A percentile compares a stretch with the other conserved stretches of the same genome.
phyloP scores from a whole-genome alignment of 1,140 invertebrate species.

The Coptotermes formosanus region DNA sequence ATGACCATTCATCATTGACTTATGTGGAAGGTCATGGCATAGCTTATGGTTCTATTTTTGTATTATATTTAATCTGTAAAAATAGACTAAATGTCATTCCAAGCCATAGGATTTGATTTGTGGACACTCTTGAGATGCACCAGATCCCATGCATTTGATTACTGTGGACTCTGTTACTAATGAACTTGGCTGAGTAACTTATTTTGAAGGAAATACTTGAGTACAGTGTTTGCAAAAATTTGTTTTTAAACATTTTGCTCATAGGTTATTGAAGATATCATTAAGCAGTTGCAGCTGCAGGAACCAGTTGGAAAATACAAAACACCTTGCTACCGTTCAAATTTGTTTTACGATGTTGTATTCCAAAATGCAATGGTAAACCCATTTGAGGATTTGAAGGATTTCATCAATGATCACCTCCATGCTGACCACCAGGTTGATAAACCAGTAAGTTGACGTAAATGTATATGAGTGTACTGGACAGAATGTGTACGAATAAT shows the following conservation, averaged over 20 bases:
- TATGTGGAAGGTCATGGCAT: not conserved
- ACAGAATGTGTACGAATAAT: too few species aligned
- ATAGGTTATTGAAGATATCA: conserved; percentile 59
- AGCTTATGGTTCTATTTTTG: not conserved
- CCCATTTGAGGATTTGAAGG: conserved; percentile 71
- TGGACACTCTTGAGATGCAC: too few species aligned
- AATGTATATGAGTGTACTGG: too few species aligned
- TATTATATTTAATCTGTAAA: too few species aligned
- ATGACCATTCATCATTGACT: too few species aligned
- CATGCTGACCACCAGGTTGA: conserved; percentile 36
- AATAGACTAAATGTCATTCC: too few species aligned
- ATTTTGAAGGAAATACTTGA: too few species aligned
- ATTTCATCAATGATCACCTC: conserved; percentile 63
- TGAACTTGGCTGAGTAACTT: too few species aligned
- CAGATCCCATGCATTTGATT: too few species aligned
- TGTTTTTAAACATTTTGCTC: not conserved
- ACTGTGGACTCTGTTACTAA: too few species aligned
- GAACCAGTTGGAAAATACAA: conserved; percentile 58
- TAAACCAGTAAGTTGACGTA: conserved; percentile 37
- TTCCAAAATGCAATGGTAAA: conserved; percentile 79
- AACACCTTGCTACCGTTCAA: conserved; percentile 62
- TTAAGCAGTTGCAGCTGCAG: conserved; percentile 54
- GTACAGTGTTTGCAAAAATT: too few species aligned
- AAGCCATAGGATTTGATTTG: too few species aligned
- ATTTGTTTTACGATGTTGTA: conserved; percentile 70